These are phyloP conservation scores for Glyphotaelius pellucidus DNA, from an alignment of 2,888 invertebrate genomes.

Conservation along the genomic window DNA sequence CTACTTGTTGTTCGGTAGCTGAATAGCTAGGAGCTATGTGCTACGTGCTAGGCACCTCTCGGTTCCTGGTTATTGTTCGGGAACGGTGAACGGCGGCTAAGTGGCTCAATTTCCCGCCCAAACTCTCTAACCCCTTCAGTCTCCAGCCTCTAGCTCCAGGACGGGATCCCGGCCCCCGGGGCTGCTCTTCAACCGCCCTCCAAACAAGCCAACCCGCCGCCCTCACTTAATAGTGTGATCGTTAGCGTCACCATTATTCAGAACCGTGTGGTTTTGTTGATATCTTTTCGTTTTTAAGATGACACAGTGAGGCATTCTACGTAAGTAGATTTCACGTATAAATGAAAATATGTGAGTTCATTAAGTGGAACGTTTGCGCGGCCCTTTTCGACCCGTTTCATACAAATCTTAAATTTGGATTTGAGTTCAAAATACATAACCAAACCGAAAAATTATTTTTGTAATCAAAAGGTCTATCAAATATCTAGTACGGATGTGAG, in stretches of 20 bases:
- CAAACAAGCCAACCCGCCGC: not conserved
- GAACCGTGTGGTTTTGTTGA: not conserved
- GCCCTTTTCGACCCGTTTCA: too few relatives aligned
- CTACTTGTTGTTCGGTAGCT: not conserved
- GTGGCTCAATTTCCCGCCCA: slow-evolving; percentile 28
- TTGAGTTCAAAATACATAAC: too few relatives aligned
- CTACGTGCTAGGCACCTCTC: not conserved
- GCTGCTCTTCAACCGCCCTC: slow-evolving; percentile 3
- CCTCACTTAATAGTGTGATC: not conserved
- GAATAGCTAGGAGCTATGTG: not conserved
- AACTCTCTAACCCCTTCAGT: not conserved
- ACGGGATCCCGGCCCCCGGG: not conserved
- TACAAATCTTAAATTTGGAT: too few relatives aligned
- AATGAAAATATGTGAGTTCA: too few relatives aligned
- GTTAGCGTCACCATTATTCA: not conserved
- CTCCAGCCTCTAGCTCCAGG: not conserved
- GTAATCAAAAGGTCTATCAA: too few relatives aligned
- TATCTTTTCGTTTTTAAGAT: not conserved
- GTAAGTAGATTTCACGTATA: too few relatives aligned
- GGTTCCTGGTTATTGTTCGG: not conserved
- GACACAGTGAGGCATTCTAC: not conserved
- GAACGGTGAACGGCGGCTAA: slow-evolving; percentile 21
- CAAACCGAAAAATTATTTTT: too few relatives aligned
- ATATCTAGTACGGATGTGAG: too few relatives aligned
- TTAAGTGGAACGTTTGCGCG: too few relatives aligned